Conservation (phyloP, 1,140 invertebrate genomes). For the Leguminivora glycinivorella region DNA sequence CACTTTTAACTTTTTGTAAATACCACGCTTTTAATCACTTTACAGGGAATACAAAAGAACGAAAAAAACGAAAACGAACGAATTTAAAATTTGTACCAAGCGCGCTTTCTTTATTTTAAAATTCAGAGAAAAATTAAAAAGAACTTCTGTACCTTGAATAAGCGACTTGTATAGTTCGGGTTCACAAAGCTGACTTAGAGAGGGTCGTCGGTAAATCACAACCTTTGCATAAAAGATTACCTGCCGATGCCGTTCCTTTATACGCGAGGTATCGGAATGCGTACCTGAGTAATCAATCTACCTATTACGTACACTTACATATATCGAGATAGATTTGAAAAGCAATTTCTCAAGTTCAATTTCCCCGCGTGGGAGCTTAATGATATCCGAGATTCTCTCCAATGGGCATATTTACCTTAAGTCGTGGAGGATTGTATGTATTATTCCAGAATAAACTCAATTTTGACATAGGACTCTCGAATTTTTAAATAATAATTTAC, state of each 20-base stretch:
- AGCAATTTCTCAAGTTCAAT: slow-evolving; percentile 23
- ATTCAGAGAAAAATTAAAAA: slow-evolving; percentile 21
- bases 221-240: slow-evolving; percentile 27
- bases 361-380: slow-evolving; percentile 16
- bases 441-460: no score
- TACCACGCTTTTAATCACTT: no score
- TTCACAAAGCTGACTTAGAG: slow-evolving; percentile 13
- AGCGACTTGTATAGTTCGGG: slow-evolving; percentile 14
- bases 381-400: not conserved
- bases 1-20: no score
- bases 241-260: slow-evolving; percentile 12
- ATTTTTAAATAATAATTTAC: no score
- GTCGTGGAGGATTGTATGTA: not conserved
- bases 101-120: not conserved
- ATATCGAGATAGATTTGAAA: slow-evolving; percentile 9
- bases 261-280: slow-evolving; percentile 7
- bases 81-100: no score
- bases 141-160: not conserved
- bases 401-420: not conserved
- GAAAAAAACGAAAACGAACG: no score
- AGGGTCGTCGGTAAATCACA: slow-evolving; percentile 18
- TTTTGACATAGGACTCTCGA: no score
- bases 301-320: slow-evolving; percentile 14
- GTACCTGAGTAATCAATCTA: slow-evolving; percentile 23
- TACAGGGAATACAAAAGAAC: no score